Percentiles rank a stretch among this genome's conserved stretches.
Evolutionary conservation across 2,888 invertebrate genomes (phyloP).

Genomic region (Lithosia quadra): DNA sequence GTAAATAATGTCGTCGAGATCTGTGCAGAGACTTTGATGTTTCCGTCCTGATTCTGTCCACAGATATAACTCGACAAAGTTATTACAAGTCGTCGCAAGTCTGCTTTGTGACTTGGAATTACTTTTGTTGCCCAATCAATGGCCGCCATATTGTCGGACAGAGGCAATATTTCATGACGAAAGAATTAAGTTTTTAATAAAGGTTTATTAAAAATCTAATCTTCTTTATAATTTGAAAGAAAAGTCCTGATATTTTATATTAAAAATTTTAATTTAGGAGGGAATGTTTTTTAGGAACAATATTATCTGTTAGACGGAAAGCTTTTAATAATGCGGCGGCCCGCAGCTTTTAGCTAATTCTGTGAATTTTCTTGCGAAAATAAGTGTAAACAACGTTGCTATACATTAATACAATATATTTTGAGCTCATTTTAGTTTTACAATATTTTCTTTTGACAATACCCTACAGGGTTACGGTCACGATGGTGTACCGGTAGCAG

Average conservation of each 20-base stretch:
- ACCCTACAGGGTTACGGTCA: not conserved
- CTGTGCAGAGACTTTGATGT: constrained; percentile 30
- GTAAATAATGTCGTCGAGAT: constrained; percentile 14
- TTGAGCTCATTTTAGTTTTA: not conserved
- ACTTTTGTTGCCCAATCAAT: constrained; percentile 41
- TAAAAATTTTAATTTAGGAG: constrained; percentile 35
- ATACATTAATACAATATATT: not conserved
- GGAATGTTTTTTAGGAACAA: constrained; percentile 28
- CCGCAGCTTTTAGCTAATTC: constrained; percentile 30
- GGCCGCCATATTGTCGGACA: constrained; percentile 21
- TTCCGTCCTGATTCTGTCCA: constrained; percentile 30
- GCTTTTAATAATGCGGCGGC: constrained; percentile 35
- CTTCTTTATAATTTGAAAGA: constrained; percentile 36
- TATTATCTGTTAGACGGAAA: constrained; percentile 32
- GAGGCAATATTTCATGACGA: constrained; percentile 35
- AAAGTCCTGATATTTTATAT: constrained; percentile 41
- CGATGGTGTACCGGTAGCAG: not conserved
- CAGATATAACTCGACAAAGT: constrained; percentile 38
- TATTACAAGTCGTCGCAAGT: constrained; percentile 43
- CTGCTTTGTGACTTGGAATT: constrained; percentile 34
- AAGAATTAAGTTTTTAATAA: constrained; percentile 50
- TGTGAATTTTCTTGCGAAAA: constrained; percentile 35
- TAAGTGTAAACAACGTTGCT: constrained; percentile 5
- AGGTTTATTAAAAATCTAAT: constrained; percentile 57
- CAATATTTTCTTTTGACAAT: not conserved